Conservation (phyloP, 2,797 vertebrate species). For the Chiroxiphia lanceolata region DNA sequence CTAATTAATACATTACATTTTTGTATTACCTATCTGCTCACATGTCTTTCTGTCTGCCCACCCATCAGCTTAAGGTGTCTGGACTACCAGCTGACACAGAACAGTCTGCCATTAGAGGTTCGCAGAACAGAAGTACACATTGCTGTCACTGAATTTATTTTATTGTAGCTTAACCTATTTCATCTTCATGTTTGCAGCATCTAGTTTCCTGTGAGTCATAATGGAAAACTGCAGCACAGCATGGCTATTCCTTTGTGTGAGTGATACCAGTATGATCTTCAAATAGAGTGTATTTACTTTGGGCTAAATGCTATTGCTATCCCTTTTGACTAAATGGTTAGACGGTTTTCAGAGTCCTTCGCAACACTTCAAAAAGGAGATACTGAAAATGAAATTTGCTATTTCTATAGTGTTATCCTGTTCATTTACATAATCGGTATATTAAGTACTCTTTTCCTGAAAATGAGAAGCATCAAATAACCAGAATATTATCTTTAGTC, state of each 20-base stretch:
- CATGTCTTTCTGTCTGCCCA: not conserved
- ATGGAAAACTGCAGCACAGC: slow-evolving; percentile 24
- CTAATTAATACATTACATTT: not conserved
- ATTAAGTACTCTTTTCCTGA: not conserved
- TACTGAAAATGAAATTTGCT: not conserved
- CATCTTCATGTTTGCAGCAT: not conserved
- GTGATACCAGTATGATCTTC: slow-evolving; percentile 5
- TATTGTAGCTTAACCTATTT: not conserved
- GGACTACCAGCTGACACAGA: not conserved
- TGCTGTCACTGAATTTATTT: not conserved
- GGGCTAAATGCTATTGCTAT: not conserved
- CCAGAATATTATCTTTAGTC: not conserved
- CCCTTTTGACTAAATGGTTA: not conserved
- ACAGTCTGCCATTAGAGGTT: not conserved
- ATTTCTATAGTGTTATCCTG: not conserved
- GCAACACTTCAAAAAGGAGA: not conserved
- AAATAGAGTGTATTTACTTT: slow-evolving; percentile 4
- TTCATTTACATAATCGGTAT: not conserved
- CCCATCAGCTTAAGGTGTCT: not conserved
- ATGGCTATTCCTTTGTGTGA: not conserved
- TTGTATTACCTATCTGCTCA: not conserved
- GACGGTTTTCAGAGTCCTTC: not conserved
- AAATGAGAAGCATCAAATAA: not conserved
- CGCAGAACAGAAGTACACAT: not conserved
- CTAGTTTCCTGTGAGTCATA: not conserved